Evolutionary conservation across 1,140 invertebrate genomes (phyloP), one percentile per base, ranked within the genome.

Genomic region (Tetragonula clypearis): DNA sequence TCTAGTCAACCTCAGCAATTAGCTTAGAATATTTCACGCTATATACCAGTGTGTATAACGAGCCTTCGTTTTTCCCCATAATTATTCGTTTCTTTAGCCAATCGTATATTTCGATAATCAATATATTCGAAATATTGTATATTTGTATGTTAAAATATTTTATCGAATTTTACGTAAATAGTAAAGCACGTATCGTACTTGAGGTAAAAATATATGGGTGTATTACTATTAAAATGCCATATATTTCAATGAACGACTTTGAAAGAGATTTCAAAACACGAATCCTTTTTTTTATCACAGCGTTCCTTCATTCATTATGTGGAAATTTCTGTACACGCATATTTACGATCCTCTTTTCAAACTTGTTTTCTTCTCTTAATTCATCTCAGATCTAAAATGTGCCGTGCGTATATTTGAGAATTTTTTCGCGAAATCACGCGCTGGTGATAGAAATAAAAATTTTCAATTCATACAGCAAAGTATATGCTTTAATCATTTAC

Each of bases 221-320:
- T 66, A 74, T 77, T 71, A 75, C 62, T 21, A 21, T 60, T 49
- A 9, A 72, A 56, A 78, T 30, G 30, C 23, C 53, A 65, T 66
- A 19, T 35, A 58, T 55, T 71, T 76, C 17, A 87, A 87, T 71
- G 86, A 60, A 19, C 23, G 41, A 83, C 86, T 77, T 87, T 76
- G 69, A 60, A 87, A 69, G 41, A 76, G 23, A 82, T 66, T 82
- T 76, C 62, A 17, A 81, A 75, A 56, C 60, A 56, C 21, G 66
- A 71, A n/a, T 84, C 58, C 30, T 12, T 8, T 75, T 65, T 41
- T 80, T 58, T 23, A 66, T n/a, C 56, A 30, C 23, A 23, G 66
- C 62, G 80, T 79, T 85, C 62, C 17, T 68, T 73, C 23, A 0
- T 49, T 49, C 41, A 3, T 65, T 49, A 60, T 30, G 49, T 66